These are phyloP conservation scores for Sebastes jordani DNA, from an alignment of 2,797 vertebrate species.

Conservation along the genomic window DNA sequence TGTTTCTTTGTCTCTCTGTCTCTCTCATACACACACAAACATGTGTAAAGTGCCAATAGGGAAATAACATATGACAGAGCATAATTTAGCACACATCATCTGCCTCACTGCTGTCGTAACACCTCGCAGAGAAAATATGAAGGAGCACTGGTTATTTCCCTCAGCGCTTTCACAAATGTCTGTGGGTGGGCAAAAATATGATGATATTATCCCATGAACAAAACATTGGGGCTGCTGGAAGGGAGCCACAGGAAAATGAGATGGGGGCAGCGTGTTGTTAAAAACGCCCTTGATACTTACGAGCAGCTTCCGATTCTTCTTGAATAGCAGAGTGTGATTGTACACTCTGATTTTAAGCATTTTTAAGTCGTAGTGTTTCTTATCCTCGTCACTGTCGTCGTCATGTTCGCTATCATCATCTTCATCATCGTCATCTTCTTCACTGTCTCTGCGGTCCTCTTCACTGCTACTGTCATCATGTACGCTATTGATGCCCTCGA, in stretches of 20 bases:
- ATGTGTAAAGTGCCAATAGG: neutral
- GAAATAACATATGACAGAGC: constrained; percentile 24
- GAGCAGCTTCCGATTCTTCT: constrained; percentile 67
- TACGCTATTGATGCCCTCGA: constrained; percentile 74
- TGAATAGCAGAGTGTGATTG: constrained; percentile 83
- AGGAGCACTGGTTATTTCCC: constrained; percentile 20
- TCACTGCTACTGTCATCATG: constrained; percentile 46
- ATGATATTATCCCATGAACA: neutral
- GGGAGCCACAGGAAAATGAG: constrained; percentile 6
- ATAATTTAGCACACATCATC: constrained; percentile 13
- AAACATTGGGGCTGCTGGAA: constrained; percentile 1
- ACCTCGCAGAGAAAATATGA: constrained; percentile 13
- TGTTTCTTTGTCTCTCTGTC: neutral
- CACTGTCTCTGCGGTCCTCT: constrained; percentile 32
- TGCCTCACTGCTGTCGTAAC: constrained; percentile 5
- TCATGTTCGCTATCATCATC: constrained; percentile 17
- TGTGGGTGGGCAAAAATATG: neutral
- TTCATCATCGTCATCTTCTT: constrained; percentile 20
- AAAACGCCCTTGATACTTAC: constrained; percentile 74
- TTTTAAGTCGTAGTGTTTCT: constrained; percentile 57
- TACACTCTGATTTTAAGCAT: constrained; percentile 84
- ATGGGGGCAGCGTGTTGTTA: neutral
- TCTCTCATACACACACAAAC: neutral
- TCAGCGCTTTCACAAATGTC: constrained; percentile 7
- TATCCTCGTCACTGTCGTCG: constrained; percentile 13